Conservation (phyloP, 2,113 vertebrate genomes). For the Neodon shergylaensis region DNA sequence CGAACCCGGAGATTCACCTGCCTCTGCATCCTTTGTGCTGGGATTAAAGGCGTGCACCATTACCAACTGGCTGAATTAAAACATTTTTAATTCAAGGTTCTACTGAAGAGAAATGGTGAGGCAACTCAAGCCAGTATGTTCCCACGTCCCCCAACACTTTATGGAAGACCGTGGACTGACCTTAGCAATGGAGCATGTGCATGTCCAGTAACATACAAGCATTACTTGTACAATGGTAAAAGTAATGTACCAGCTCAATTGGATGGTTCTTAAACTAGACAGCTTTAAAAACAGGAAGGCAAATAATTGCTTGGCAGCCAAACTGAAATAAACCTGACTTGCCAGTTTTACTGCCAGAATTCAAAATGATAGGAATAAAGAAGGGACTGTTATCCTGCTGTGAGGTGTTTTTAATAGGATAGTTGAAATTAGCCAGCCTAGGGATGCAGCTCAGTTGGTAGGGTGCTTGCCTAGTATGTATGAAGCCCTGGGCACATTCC, state of each 20-base stretch:
- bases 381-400: not conserved
- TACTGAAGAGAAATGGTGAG: not conserved
- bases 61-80: not conserved
- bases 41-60: too few relatives aligned
- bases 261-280: not conserved
- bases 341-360: not conserved
- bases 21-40: too few relatives aligned
- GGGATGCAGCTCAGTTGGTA: not conserved
- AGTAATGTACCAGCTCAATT: not conserved
- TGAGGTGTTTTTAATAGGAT: not conserved
- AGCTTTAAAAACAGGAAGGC: not conserved
- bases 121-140: not conserved
- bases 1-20: not conserved
- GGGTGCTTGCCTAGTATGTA: not conserved
- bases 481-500: not conserved
- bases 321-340: not conserved
- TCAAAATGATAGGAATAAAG: not conserved
- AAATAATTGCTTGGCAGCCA: not conserved
- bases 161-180: not conserved
- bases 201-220: not conserved
- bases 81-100: not conserved
- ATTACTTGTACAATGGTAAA: not conserved
- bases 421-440: not conserved
- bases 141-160: not conserved
- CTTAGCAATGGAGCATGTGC: not conserved